phyloP scores from a whole-genome alignment of 23 tunicate species.

The Trididemnum miniatum region DNA sequence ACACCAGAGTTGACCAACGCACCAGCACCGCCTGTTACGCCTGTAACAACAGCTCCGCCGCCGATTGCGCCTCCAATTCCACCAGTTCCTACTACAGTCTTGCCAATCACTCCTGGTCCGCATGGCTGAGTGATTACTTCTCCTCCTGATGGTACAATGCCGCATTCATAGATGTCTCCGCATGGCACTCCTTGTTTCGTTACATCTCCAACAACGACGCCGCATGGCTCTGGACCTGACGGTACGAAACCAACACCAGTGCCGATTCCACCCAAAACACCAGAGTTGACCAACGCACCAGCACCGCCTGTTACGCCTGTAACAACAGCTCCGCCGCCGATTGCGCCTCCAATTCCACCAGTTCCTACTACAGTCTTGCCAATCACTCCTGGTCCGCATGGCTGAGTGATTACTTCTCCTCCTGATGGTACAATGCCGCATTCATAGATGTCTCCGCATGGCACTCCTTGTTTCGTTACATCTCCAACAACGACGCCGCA shows the following conservation, averaged over 20 bases:
- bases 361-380: not conserved
- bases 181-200: not conserved
- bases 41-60: not conserved
- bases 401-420: not conserved
- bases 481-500: not conserved
- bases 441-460: not conserved
- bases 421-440: slow-evolving; percentile 1
- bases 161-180: slow-evolving; percentile 1
- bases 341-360: not conserved
- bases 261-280: not conserved
- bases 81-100: not conserved
- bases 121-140: not conserved
- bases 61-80: not conserved
- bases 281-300: not conserved
- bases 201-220: not conserved
- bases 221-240: not conserved
- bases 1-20: not conserved
- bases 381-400: slow-evolving; percentile 1
- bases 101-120: slow-evolving; percentile 1
- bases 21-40: not conserved
- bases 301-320: not conserved
- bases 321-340: not conserved
- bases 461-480: not conserved
- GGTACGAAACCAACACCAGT: not conserved
- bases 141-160: not conserved